Evolutionary conservation across 1,140 invertebrate species (phyloP), one percentile per base, ranked within the genome.

Genomic region (Atopsyche davidsoni): DNA sequence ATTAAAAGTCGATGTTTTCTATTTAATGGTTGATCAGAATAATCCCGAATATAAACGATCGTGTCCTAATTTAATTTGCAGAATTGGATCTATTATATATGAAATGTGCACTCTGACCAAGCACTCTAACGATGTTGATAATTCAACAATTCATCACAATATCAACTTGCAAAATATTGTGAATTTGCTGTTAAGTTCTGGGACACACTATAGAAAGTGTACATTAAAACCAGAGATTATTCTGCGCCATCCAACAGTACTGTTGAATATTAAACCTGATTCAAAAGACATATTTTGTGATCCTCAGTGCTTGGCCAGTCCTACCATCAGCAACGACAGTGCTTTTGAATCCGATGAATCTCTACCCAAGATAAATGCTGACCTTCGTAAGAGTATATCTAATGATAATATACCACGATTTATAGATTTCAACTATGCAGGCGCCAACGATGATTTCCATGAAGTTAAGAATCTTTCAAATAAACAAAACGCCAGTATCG

Each of bases 161-260:
- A 66, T 71, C 34, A 69, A 72, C 46, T 60, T 74, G 2, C 55
- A 57, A 46, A 66, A 69, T 32, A 60, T 73, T 7, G 51, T 70
- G 10, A 61, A 55, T 31, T 67, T 73, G 17, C 52, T 74, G 24
- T 62, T 58, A 3, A 67, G 71, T 22, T 59, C 64, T 14, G 63
- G 54, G 41, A 65, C 64, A 24, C 42, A 55, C 4, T 60, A 35
- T 16, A 24, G 22, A 4, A 24, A 31, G 32, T 58, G 55, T 41
- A 28, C 58, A 22, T 51, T 72, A 14, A 63, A 63, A 9, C 64
- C 69, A 4, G 66, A 72, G 22, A 64, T 70, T 0, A 59, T 73
- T 4, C 58, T 73, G 6, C 67, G 70, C 44, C 70, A 74, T 53
- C 72, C 72, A 6, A 72, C 69, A 22, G 65, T 74, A 2, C 60